Conservation (phyloP, 2,888 invertebrate species). For the Mylabris sibirica region DNA sequence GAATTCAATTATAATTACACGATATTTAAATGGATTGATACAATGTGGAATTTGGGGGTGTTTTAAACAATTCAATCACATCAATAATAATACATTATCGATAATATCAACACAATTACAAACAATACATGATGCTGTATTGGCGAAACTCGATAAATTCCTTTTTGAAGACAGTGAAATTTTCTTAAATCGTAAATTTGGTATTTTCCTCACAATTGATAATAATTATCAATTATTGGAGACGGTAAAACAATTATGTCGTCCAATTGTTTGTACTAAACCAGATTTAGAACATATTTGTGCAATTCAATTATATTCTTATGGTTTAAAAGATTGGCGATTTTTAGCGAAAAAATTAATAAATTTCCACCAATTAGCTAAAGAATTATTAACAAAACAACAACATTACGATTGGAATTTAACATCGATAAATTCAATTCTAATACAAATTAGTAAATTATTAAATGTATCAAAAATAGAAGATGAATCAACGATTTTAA, state of each 20-base stretch:
- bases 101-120: conserved; percentile 93
- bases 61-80: conserved; percentile 94
- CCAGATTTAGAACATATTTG: conserved; percentile 94
- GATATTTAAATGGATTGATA: conserved; percentile 76
- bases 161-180: conserved; percentile 75
- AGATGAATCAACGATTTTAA: conserved; percentile 85
- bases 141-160: conserved; percentile 77
- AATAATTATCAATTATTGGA: conserved; percentile 93
- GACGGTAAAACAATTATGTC: conserved; percentile 88
- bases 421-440: conserved; percentile 88
- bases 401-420: conserved; percentile 95
- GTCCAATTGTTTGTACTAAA: conserved; percentile 91
- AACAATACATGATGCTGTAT: conserved; percentile 84
- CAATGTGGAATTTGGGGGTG: conserved; percentile 96
- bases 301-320: conserved; percentile 89
- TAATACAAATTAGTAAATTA: not conserved
- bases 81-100: conserved; percentile 90
- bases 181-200: conserved; percentile 81
- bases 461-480: conserved; percentile 80
- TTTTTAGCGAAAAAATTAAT: conserved; percentile 94
- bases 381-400: conserved; percentile 90
- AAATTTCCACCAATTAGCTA: conserved; percentile 84
- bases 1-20: conserved; percentile 85
- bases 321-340: conserved; percentile 90
- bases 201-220: conserved; percentile 96